A percentile compares a stretch with the other conserved stretches of the same genome.
These are phyloP conservation scores for Parnassius glacialis DNA, from an alignment of 2,888 invertebrate species.

Conservation along the genomic window DNA sequence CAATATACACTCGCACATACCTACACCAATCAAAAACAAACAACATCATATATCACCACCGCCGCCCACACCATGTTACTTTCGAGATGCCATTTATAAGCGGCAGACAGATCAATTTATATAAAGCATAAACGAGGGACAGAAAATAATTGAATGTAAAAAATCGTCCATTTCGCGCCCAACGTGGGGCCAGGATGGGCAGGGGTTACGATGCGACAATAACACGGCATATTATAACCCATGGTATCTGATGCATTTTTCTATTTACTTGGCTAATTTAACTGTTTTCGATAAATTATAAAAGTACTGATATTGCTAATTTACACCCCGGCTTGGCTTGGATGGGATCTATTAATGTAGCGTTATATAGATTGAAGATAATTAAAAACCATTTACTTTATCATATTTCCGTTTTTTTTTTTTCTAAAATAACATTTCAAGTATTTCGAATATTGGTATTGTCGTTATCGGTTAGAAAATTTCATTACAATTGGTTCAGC, in stretches of 20 bases:
- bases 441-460: too few species aligned
- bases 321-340: too few species aligned
- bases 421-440: too few species aligned
- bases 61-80: slow-evolving; percentile 68
- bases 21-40: slow-evolving; percentile 51
- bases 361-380: too few species aligned
- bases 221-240: slow-evolving; percentile 56
- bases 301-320: not conserved
- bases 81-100: slow-evolving; percentile 68
- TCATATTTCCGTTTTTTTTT: too few species aligned
- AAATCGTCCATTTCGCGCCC: slow-evolving; percentile 64
- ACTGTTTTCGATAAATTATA: not conserved
- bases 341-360: too few species aligned
- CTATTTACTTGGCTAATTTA: slow-evolving; percentile 24
- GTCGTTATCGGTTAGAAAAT: too few species aligned
- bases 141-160: slow-evolving; percentile 75
- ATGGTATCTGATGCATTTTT: slow-evolving; percentile 42
- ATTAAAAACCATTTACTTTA: too few species aligned
- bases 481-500: too few species aligned
- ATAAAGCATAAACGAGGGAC: slow-evolving; percentile 64
- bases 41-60: slow-evolving; percentile 53
- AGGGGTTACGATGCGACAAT: slow-evolving; percentile 46
- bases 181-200: slow-evolving; percentile 41
- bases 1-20: slow-evolving; percentile 24
- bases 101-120: slow-evolving; percentile 74